phyloP scores from a whole-genome alignment of 2,888 invertebrate genomes.

The Cryptocheilus praepositus region DNA sequence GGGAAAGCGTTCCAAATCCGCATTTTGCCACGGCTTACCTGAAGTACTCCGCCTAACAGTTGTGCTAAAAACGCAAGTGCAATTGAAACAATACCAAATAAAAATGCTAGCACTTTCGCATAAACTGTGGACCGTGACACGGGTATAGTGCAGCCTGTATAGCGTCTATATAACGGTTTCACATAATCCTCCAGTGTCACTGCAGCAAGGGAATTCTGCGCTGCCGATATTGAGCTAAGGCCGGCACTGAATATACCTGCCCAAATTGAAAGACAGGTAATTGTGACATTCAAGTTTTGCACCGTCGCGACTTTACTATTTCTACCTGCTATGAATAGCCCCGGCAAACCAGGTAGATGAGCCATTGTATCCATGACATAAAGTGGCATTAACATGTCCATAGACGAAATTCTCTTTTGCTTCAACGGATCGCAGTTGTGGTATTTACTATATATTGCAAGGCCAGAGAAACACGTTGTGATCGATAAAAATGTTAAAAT shows the following conservation, averaged over 20 bases:
- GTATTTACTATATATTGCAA: slow-evolving; percentile 91
- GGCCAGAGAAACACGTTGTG: slow-evolving; percentile 80
- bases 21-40: slow-evolving; percentile 68
- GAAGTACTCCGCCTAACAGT: slow-evolving; percentile 89
- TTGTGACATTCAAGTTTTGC: neutral
- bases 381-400: slow-evolving; percentile 88
- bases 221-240: slow-evolving; percentile 93
- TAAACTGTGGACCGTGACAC: slow-evolving; percentile 47
- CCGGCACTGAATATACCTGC: slow-evolving; percentile 91
- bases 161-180: slow-evolving; percentile 71
- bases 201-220: slow-evolving; percentile 92
- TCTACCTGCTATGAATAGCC: slow-evolving; percentile 87
- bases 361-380: slow-evolving; percentile 87
- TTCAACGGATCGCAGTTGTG: slow-evolving; percentile 87
- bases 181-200: slow-evolving; percentile 93
- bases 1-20: neutral
- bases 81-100: slow-evolving; percentile 86
- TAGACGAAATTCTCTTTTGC: slow-evolving; percentile 78
- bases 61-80: slow-evolving; percentile 89
- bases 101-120: slow-evolving; percentile 81
- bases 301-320: too few relatives aligned
- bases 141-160: slow-evolving; percentile 53
- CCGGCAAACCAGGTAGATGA: slow-evolving; percentile 86
- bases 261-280: neutral
- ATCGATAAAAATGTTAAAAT: slow-evolving; percentile 85